Base-by-base conservation (phyloP, 1,140 invertebrate genomes). In the Zophobas morio region DNA sequence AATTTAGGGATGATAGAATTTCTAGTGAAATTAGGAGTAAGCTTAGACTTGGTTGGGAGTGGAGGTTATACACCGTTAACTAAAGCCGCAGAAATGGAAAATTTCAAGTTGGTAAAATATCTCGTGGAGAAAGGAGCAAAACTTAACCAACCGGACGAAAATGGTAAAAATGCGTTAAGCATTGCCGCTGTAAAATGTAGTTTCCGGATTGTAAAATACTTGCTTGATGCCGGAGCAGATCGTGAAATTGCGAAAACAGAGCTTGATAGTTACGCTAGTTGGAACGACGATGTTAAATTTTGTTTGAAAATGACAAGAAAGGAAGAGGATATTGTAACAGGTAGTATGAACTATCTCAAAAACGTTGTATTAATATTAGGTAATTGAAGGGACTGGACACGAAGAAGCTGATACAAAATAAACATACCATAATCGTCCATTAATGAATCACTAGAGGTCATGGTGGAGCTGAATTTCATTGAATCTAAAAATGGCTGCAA, bases 101-200 rank as follows among this genome's bases (percentile, higher is more conserved):
- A 72, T 2, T 53, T 72, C n/a, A 34, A 72, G 4, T 4, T 66
- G 8, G 60, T 66, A n/a, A 4, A 66, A 37, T 66, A 34, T 66
- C 37, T 66, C 4, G 34, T 53, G 32, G 36, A 51, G 1, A 60
- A 60, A 37, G 76, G 51, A 33, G 76, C 72, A 33, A 36, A 78
- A 37, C 32, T 78, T n/a, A 33, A 78, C 47, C 8, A 1, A 8
- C 6, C n/a, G 6, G 54, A 78, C 46, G 2, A n/a, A 5, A 20
- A 56, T 56, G 34, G 20, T 5, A 3, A 5, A 0, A 56, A 3
- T 56, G 3, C 53, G 3, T 4, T 56, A 3, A 46, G 3, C 3
- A 46, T 3, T 8, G 42, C 42, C 42, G 42, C 42, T 4, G 3
- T 46, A 8, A 46, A 46, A 3, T 46, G 42, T 46, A 8, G 6